Evolutionary conservation across 2,888 invertebrate genomes (phyloP).

Genomic region (Agonum fuliginosum): DNA sequence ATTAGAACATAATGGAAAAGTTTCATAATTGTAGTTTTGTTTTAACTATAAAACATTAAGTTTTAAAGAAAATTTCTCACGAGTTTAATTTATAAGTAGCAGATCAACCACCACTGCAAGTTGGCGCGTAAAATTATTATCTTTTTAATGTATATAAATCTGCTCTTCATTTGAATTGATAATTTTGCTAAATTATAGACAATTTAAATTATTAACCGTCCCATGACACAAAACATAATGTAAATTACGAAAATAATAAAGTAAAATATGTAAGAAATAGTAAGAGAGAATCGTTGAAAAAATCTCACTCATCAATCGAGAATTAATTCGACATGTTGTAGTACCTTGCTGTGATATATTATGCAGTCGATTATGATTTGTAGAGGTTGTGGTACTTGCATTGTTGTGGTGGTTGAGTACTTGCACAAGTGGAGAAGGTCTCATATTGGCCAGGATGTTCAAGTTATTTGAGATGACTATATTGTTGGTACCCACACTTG

Average conservation of each 20-base stretch:
- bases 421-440: conserved; percentile 73
- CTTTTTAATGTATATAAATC: conserved; percentile 44
- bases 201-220: conserved; percentile 13
- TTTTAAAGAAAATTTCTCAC: conserved; percentile 7
- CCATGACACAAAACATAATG: neutral
- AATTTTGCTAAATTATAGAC: neutral
- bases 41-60: neutral
- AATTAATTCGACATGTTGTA: conserved; percentile 62
- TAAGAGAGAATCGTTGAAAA: conserved; percentile 40
- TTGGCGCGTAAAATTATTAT: neutral
- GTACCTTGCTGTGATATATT: conserved; percentile 74
- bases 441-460: conserved; percentile 72
- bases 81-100: conserved; percentile 39
- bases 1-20: neutral
- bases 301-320: conserved; percentile 29
- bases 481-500: conserved; percentile 80
- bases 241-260: neutral
- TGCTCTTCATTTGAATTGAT: conserved; percentile 19
- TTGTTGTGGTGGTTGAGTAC: conserved; percentile 73
- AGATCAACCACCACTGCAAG: conserved; percentile 44
- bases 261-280: conserved; percentile 3
- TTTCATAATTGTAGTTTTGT: conserved; percentile 12
- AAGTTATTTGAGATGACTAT: conserved; percentile 72
- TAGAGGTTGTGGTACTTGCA: conserved; percentile 74
- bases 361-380: conserved; percentile 73